Evolutionary conservation across 2,888 invertebrate genomes (phyloP).

Genomic region (Liodrosophila aerea): DNA sequence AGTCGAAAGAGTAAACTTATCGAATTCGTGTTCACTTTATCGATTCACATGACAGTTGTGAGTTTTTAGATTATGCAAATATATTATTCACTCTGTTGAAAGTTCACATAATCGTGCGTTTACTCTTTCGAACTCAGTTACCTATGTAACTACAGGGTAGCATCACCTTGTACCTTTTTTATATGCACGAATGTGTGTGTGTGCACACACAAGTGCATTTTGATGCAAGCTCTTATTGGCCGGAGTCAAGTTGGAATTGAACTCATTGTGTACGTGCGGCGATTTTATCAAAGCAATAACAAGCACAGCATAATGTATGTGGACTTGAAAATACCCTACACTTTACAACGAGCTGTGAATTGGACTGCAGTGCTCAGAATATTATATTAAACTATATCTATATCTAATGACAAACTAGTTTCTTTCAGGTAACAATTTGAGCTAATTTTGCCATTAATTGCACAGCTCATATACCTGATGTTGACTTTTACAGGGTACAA

Average conservation of each 20-base stretch:
- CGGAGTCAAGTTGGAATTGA: conserved; percentile 38
- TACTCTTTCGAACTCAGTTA: not conserved
- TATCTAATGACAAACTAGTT: too few species aligned
- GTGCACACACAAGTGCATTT: conserved; percentile 45
- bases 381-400: too few species aligned
- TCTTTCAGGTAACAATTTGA: not conserved
- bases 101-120: not conserved
- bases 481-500: too few species aligned
- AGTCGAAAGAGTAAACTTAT: not conserved
- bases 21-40: not conserved
- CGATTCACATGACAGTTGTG: not conserved
- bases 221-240: too few species aligned
- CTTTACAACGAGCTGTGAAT: not conserved
- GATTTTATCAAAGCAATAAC: conserved; percentile 41
- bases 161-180: conserved; percentile 48
- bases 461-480: too few species aligned
- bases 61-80: not conserved
- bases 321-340: conserved; percentile 5
- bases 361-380: too few species aligned
- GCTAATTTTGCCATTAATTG: too few species aligned
- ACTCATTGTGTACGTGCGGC: conserved; percentile 61
- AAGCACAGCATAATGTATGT: conserved; percentile 6
- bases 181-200: conserved; percentile 22
- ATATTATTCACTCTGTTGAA: not conserved
- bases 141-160: conserved; percentile 34